Percentiles rank a stretch among this genome's conserved stretches.
Conservation (phyloP, 2,888 invertebrate species). For the Phaonia tiefii region DNA sequence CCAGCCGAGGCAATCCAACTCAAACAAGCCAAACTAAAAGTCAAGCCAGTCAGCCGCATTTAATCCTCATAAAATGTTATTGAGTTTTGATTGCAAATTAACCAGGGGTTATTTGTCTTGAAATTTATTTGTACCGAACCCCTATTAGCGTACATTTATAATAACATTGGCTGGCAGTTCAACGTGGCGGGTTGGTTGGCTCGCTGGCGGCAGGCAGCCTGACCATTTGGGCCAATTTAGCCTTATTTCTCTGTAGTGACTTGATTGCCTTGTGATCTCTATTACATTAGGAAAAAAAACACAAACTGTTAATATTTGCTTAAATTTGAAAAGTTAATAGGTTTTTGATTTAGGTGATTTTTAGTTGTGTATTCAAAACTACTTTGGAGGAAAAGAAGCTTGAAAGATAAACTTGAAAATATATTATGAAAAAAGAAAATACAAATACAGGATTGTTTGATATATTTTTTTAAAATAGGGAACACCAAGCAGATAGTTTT, state of each 20-base stretch:
- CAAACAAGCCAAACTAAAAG: background rate
- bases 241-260: constrained; percentile 8
- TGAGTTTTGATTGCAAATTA: constrained; percentile 62
- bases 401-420: too few relatives aligned
- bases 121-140: constrained; percentile 63
- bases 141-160: constrained; percentile 64
- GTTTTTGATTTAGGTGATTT: constrained; percentile 53
- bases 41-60: constrained; percentile 12
- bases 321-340: constrained; percentile 54
- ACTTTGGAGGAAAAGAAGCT: too few relatives aligned
- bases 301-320: constrained; percentile 10
- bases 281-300: background rate
- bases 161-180: constrained; percentile 56
- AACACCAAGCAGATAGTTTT: too few relatives aligned
- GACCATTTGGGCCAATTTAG: constrained; percentile 38
- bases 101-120: constrained; percentile 66
- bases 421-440: too few relatives aligned
- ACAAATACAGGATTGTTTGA: too few relatives aligned
- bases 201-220: background rate
- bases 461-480: too few relatives aligned
- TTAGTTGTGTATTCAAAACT: too few relatives aligned
- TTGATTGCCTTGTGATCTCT: constrained; percentile 14
- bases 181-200: constrained; percentile 40
- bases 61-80: constrained; percentile 55
- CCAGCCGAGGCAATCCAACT: constrained; percentile 5